phyloP scores from a whole-genome alignment of 2,113 vertebrate species.

The Dipodomys spectabilis region DNA sequence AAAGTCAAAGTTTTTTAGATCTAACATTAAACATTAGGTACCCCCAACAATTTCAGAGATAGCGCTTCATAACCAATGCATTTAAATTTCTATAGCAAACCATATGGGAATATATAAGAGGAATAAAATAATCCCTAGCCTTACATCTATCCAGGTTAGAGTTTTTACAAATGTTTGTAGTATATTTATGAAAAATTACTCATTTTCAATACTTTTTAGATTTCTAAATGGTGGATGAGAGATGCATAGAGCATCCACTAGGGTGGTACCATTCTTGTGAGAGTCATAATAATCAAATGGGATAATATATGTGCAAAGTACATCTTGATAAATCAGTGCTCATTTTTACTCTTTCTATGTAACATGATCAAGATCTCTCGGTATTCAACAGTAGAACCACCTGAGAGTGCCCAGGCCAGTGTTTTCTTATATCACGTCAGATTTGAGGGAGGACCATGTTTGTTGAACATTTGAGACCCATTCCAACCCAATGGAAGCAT shows the following conservation, averaged over 20 bases:
- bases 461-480: background rate
- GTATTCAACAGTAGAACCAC: background rate
- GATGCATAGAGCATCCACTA: background rate
- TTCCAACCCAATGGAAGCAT: background rate
- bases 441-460: background rate
- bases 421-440: background rate
- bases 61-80: background rate
- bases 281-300: background rate
- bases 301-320: background rate
- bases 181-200: slow-evolving; percentile 15
- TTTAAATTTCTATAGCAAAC: background rate
- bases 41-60: background rate
- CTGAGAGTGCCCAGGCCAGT: background rate
- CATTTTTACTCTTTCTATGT: background rate
- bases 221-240: slow-evolving; percentile 10
- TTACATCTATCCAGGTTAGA: background rate
- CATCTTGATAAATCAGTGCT: background rate
- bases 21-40: background rate
- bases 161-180: slow-evolving; percentile 29
- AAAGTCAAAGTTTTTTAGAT: slow-evolving; percentile 35
- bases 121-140: background rate
- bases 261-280: background rate
- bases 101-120: background rate
- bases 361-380: background rate
- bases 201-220: background rate